Conservation (phyloP, 2,888 invertebrate genomes). For the Candidula unifasciata region DNA sequence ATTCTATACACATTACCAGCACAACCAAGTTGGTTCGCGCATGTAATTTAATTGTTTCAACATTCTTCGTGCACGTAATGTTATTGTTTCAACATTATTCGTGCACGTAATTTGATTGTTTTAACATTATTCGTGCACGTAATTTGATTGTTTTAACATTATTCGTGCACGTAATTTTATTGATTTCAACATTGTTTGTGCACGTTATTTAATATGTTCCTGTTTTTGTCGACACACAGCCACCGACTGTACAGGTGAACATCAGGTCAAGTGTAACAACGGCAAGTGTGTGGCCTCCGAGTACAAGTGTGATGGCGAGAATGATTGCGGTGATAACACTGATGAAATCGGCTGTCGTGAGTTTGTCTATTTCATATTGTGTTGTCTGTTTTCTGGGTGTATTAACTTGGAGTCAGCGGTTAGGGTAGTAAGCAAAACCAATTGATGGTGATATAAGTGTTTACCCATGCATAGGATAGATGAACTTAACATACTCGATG, state of each 20-base stretch:
- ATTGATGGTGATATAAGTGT: too few relatives aligned
- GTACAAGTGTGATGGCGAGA: conserved; percentile 51
- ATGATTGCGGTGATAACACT: conserved; percentile 50
- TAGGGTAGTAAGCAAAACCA: too few relatives aligned
- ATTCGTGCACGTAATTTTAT: background rate
- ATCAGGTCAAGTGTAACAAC: conserved; percentile 53
- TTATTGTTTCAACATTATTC: background rate
- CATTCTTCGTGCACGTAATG: too few relatives aligned
- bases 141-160: background rate
- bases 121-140: too few relatives aligned
- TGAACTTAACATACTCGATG: too few relatives aligned
- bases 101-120: too few relatives aligned
- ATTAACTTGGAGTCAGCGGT: too few relatives aligned
- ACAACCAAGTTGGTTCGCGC: too few relatives aligned
- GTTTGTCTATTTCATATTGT: background rate
- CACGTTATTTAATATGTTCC: background rate
- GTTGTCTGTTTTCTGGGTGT: too few relatives aligned
- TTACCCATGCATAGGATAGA: too few relatives aligned
- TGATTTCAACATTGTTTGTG: background rate
- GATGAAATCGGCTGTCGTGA: conserved; percentile 30
- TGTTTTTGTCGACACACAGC: conserved; percentile 29
- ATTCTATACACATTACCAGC: background rate
- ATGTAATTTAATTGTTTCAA: too few relatives aligned
- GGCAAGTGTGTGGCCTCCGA: conserved; percentile 48
- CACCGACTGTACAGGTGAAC: conserved; percentile 52